Conservation (phyloP, 2,797 vertebrate genomes). For the Galaxias olidus region DNA sequence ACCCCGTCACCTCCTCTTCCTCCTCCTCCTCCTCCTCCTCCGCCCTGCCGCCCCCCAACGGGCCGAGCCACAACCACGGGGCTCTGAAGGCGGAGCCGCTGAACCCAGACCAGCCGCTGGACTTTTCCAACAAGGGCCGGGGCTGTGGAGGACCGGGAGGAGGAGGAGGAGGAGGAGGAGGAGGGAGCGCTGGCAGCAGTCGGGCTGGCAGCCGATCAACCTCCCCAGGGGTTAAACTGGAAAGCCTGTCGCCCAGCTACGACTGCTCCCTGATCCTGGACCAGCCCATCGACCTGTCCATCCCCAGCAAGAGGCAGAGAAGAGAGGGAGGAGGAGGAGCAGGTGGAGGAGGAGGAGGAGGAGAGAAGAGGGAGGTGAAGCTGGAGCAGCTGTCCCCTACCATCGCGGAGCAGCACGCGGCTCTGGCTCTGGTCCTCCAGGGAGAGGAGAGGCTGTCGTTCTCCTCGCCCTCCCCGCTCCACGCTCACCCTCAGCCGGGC, state of each 20-base stretch:
- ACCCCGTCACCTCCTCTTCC: constrained; percentile 49
- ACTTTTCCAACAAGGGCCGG: constrained; percentile 84
- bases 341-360: neutral
- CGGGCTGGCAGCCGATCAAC: constrained; percentile 25
- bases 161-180: too few species aligned
- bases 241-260: constrained; percentile 64
- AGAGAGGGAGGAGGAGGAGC: constrained; percentile 27
- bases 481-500: constrained; percentile 53
- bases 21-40: constrained; percentile 4
- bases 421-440: constrained; percentile 33
- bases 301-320: constrained; percentile 71
- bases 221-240: constrained; percentile 83
- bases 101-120: constrained; percentile 85
- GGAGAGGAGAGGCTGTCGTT: constrained; percentile 46
- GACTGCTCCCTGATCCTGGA: constrained; percentile 74
- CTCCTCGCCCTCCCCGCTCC: constrained; percentile 18
- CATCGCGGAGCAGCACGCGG: constrained; percentile 32
- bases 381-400: constrained; percentile 61
- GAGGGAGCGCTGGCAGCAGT: constrained; percentile 56
- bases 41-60: constrained; percentile 46
- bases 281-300: constrained; percentile 90
- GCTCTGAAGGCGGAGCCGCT: constrained; percentile 86
- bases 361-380: constrained; percentile 59
- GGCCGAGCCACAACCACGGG: constrained; percentile 53
- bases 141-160: neutral